Conservation (phyloP, 2,888 invertebrate species). For the Gibbula magus region DNA sequence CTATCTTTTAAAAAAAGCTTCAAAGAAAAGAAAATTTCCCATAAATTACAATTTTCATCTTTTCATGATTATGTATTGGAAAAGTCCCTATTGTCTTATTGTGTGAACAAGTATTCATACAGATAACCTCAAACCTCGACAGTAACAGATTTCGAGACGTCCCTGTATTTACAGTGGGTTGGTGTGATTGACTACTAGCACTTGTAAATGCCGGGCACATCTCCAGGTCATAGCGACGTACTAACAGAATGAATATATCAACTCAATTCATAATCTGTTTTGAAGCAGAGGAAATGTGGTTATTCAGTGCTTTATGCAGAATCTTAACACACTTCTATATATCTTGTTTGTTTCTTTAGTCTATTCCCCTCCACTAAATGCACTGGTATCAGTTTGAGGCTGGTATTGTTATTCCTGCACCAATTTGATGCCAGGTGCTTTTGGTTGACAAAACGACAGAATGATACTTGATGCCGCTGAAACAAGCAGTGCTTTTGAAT, state of each 20-base stretch:
- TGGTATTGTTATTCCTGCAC: conserved; percentile 13
- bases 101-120: not conserved
- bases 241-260: not conserved
- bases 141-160: not conserved
- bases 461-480: too few relatives aligned
- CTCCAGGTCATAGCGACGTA: not conserved
- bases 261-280: not conserved
- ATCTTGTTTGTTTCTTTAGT: too few relatives aligned
- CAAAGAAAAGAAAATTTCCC: too few relatives aligned
- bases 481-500: too few relatives aligned
- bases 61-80: too few relatives aligned
- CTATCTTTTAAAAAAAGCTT: too few relatives aligned
- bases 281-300: too few relatives aligned
- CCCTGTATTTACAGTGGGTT: conserved; percentile 8
- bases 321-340: too few relatives aligned
- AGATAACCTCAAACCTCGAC: not conserved
- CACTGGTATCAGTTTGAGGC: conserved; percentile 16
- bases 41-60: too few relatives aligned
- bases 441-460: not conserved
- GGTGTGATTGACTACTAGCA: conserved; percentile 43
- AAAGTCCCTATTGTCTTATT: not conserved
- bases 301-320: too few relatives aligned
- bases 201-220: conserved; percentile 35
- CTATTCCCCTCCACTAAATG: too few relatives aligned
- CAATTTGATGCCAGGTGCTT: conserved; percentile 24